A percentile compares a stretch with the other conserved stretches of the same genome.
Conservation (phyloP, 2,113 vertebrate genomes). For the Xenopus tropicalis region UCB_Xtro_10.0 CM004444.2:123923501-123924000, state of each 20-base stretch:
- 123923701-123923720: slow-evolving; percentile 46
- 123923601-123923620: slow-evolving; percentile 46
- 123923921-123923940: slow-evolving; percentile 31
- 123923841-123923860: slow-evolving; percentile 27
- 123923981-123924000: slow-evolving; percentile 10
- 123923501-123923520: too few species aligned
- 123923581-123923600: slow-evolving; percentile 42
- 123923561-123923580: slow-evolving; percentile 17
- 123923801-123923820: slow-evolving; percentile 37
- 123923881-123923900: slow-evolving; percentile 24
- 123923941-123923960: slow-evolving; percentile 26
- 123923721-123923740: slow-evolving; percentile 45
- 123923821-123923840: slow-evolving; percentile 36
- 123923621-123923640: slow-evolving; percentile 47
- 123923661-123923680: slow-evolving; percentile 47
- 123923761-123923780: slow-evolving; percentile 19
- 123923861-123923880: slow-evolving; percentile 42
- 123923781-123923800: slow-evolving; percentile 38
- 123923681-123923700: slow-evolving; percentile 42
- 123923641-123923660: slow-evolving; percentile 44
- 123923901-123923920: slow-evolving; percentile 27
- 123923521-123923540: too few species aligned
- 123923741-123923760: slow-evolving; percentile 35
- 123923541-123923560: too few species aligned
- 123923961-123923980: slow-evolving; percentile 19